Evolutionary conservation across 1,140 invertebrate genomes (phyloP), one percentile per base, ranked within the genome.

Genomic region (Diabrotica virgifera): DNA sequence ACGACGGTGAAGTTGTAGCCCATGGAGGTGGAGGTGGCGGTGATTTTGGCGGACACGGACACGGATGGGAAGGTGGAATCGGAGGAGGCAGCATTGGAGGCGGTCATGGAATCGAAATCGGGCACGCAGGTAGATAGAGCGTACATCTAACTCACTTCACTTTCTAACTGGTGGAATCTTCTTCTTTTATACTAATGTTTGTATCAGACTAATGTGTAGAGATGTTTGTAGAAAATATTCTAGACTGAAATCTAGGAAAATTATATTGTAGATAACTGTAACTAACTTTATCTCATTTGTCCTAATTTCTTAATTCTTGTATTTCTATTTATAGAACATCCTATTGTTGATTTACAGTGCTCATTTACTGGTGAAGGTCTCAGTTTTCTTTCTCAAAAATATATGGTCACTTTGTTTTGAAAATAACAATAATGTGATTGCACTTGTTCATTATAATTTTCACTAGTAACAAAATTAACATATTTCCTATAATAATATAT

Each of bases 1-100:
- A 77, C 58, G 64, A 75, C 37, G 75, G 75, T 35, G 66, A 74
- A 36, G 69, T 70, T 4, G 65, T 72, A 14, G 55, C 63, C 13
- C 65, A 69, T 40, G 65, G 63, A 7, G 24, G 61, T 52, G 72
- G 74, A 13, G 71, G 70, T 40, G 67, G 66, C 52, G 70, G 67
- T 36, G 66, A 69, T 46, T 63, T 65, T 52, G 69, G n/a, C n/a
- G n/a, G 68, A 11, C 70, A 68, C 14, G 67, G 60, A 52, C 24
- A 24, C 24, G 70, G 72, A 37, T 68, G 60, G 54, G 71, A 63
- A 9, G 70, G 70, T 14, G 68, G 66, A 8, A 46, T n/a, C 46
- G 71, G 63, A 9, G 70, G 70, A 12, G 68, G 66, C 5, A 46
- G 8, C 46, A 71, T 72, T 58, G 74, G 74, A 24, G 75, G 75